These are phyloP conservation scores for Heteronetta atricapilla DNA, from an alignment of 2,113 vertebrate species.

Conservation along the genomic window DNA sequence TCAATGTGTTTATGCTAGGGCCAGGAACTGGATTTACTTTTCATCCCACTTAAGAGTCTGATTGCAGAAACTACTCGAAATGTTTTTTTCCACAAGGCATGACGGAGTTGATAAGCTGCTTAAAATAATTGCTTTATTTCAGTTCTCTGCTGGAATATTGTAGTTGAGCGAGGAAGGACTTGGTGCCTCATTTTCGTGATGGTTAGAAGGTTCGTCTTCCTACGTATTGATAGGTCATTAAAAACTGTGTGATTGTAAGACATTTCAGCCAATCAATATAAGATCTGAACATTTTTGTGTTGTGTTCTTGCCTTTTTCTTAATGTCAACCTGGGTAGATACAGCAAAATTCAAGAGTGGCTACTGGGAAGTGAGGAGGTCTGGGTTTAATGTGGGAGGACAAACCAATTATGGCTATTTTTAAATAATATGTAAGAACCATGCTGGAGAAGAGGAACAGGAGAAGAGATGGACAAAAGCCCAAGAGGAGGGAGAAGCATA, in stretches of 20 bases:
- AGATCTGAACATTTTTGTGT: neutral
- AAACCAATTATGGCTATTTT: neutral
- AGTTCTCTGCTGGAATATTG: neutral
- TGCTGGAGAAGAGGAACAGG: neutral
- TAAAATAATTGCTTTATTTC: neutral
- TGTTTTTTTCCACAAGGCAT: neutral
- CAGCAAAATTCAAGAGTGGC: neutral
- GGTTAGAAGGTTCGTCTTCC: neutral
- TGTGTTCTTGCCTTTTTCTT: neutral
- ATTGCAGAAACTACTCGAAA: neutral
- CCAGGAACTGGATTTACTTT: neutral
- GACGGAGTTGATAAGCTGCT: neutral
- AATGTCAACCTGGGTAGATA: neutral
- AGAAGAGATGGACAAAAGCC: neutral
- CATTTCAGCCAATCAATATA: neutral
- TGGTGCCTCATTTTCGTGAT: neutral
- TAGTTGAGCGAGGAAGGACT: neutral
- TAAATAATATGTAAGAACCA: neutral
- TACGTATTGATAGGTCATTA: neutral
- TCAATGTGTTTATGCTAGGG: neutral
- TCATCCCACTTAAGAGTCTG: neutral
- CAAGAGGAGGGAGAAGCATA: neutral
- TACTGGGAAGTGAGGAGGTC: neutral
- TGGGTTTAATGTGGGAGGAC: neutral
- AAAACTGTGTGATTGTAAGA: no score